Base-by-base conservation (phyloP, 2,797 vertebrate genomes). In the Furcifer pardalis region DNA sequence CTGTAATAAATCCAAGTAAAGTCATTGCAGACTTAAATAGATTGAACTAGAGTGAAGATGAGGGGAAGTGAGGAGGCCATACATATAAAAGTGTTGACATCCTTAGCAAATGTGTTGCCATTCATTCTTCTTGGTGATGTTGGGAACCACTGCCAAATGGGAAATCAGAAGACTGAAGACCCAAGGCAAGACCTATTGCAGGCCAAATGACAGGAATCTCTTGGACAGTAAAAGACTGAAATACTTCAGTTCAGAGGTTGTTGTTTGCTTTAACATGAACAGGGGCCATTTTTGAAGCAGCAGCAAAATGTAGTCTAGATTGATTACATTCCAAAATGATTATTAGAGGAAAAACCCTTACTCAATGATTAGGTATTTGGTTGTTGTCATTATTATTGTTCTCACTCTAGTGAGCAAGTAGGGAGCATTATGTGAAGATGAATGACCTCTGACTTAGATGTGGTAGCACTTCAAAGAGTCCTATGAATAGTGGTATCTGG, bases 161-260 rank as follows among this genome's bases (percentile, higher is more conserved):
- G 37, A 74, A 82, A 3, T 25, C 66, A 84, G 63, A 83, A 35
- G n/a, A 81, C 66, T 89, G 84, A 87, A 86, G 4, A 52, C 73
- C 78, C 84, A 80, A 12, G 73, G 40, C 65, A 81, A 75, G 79
- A 86, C 84, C 15, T 88, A 79, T 87, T 76, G 84, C 8, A 73
- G 84, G 83, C 79, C 92, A 94, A 92, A 94, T 89, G 93, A 65
- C 82, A 56, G 73, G 75, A 52, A 73, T 71, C 79, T 82, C 60
- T 79, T 79, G 75, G 84, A 62, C 63, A 82, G 1, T n/a, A 37
- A 60, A 35, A 49, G 23, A 32, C 69, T 75, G 37, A 86, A 71
- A 77, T 49, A 15, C 49, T 44, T 56, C 52, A 77, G 44, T 73
- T 71, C 77, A 32, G 84, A 79, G 81, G 68, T 12, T 71, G 40